Conservation (phyloP, 2,113 vertebrate species). For the Varanus salvator region DNA sequence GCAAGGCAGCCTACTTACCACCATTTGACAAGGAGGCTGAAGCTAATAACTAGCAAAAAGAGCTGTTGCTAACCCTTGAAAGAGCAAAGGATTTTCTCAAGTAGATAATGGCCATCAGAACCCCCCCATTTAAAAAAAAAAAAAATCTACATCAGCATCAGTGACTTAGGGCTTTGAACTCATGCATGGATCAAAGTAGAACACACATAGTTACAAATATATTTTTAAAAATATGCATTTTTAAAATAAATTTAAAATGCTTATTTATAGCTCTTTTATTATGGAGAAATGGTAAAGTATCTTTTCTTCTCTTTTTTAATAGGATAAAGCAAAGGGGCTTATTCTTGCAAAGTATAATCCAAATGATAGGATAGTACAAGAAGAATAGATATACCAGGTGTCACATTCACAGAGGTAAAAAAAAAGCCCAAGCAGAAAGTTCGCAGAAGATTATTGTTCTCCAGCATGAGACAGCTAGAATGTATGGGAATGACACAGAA, state of each 20-base stretch:
- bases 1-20: constrained; percentile 55
- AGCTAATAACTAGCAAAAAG: constrained; percentile 44
- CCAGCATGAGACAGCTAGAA: background rate
- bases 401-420: background rate
- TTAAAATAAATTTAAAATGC: background rate
- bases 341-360: background rate
- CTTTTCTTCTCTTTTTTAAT: background rate
- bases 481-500: background rate
- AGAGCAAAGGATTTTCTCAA: background rate
- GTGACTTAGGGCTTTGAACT: background rate
- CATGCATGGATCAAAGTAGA: background rate
- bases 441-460: background rate
- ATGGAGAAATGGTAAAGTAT: background rate
- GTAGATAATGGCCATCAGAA: background rate
- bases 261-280: background rate
- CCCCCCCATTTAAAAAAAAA: background rate
- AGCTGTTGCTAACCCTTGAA: constrained; percentile 62
- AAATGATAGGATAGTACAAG: background rate
- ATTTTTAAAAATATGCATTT: no score
- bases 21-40: constrained; percentile 43
- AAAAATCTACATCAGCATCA: background rate
- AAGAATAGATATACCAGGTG: background rate
- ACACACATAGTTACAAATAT: no score
- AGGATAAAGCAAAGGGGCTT: background rate
- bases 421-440: background rate